phyloP scores from a whole-genome alignment of 2,113 vertebrate species.

The Psophia crepitans region DNA sequence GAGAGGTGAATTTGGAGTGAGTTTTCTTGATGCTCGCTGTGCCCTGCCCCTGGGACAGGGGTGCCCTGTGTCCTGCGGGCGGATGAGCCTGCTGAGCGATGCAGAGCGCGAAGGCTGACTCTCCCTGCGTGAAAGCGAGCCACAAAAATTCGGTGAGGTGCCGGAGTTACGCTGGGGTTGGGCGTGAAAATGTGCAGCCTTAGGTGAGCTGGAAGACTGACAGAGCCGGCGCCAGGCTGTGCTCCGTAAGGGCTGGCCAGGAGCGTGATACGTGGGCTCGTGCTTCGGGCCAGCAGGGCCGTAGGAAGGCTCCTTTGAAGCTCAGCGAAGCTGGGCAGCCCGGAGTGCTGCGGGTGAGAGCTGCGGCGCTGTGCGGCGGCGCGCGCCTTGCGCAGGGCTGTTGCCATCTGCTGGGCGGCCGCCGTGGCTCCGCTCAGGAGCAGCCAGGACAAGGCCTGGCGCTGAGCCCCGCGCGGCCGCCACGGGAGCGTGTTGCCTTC shows the following conservation, averaged over 20 bases:
- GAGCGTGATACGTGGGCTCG: neutral
- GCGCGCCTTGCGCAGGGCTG: neutral
- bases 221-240: neutral
- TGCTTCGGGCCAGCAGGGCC: neutral
- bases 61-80: neutral
- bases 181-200: too few species aligned
- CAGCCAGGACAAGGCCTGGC: neutral
- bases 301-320: neutral
- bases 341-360: fast-evolving
- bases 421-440: neutral
- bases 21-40: fast-evolving
- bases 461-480: neutral
- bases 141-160: neutral
- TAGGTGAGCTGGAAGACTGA: neutral
- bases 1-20: neutral
- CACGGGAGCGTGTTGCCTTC: neutral
- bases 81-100: neutral
- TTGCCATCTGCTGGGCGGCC: slow-evolving; percentile 56
- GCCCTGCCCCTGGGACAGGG: neutral
- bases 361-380: neutral
- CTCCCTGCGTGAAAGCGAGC: neutral
- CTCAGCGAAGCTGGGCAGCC: neutral
- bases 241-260: neutral
- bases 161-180: neutral
- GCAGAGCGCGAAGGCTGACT: neutral